These are phyloP conservation scores for Pangasius mekongensis DNA, from an alignment of 2,797 vertebrate species.

Conservation along the genomic window DNA sequence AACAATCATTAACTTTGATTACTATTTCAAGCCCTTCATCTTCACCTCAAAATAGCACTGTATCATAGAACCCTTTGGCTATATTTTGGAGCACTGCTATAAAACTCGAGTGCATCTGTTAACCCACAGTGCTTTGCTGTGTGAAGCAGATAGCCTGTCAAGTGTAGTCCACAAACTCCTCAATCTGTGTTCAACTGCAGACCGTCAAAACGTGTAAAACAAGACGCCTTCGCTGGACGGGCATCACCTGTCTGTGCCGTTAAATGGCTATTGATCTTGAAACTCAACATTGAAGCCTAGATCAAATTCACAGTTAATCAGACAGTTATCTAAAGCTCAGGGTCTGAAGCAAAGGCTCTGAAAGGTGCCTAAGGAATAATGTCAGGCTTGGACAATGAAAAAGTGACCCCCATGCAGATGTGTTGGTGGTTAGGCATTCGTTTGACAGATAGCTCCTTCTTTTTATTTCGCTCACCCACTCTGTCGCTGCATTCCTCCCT, in stretches of 20 bases:
- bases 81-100: not conserved
- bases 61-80: not conserved
- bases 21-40: not conserved
- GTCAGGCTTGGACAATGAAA: slow-evolving; percentile 48
- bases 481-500: slow-evolving; percentile 37
- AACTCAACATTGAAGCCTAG: not conserved
- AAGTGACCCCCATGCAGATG: slow-evolving; percentile 39
- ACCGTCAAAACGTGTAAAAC: slow-evolving; percentile 49
- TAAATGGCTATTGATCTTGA: slow-evolving; percentile 53
- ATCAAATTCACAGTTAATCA: not conserved
- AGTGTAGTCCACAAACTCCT: slow-evolving; percentile 34
- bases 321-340: not conserved
- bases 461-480: slow-evolving; percentile 42
- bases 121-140: slow-evolving; percentile 10
- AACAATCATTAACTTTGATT: not conserved
- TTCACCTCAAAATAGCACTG: not conserved
- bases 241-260: not conserved
- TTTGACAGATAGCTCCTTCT: slow-evolving; percentile 52
- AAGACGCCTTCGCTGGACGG: not conserved
- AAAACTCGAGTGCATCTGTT: slow-evolving; percentile 2
- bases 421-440: slow-evolving; percentile 47
- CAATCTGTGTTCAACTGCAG: slow-evolving; percentile 67
- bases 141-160: slow-evolving; percentile 17
- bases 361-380: not conserved
- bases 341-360: not conserved